Conservation (phyloP, 2,797 vertebrate genomes). For the Gymnodraco acuticeps region DNA sequence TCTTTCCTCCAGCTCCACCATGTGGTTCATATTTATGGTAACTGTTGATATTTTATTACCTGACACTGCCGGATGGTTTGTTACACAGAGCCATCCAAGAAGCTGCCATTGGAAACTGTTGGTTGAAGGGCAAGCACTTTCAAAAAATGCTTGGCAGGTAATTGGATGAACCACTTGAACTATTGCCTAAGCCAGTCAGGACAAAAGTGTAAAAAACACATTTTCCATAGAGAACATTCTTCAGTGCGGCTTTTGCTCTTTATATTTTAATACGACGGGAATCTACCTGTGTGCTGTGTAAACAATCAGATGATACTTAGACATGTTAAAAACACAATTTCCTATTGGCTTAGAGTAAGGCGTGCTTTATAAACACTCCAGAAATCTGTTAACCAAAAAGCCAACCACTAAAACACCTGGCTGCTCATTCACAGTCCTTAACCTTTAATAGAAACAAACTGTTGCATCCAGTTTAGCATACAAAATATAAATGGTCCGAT, state of each 20-base stretch:
- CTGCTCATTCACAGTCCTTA: conserved; percentile 5
- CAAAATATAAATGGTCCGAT: conserved; percentile 19
- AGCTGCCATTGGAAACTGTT: too few relatives aligned
- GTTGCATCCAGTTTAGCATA: conserved; percentile 11
- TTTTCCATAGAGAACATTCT: too few relatives aligned
- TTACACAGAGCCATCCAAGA: too few relatives aligned
- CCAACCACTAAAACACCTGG: conserved; percentile 10
- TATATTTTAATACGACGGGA: too few relatives aligned
- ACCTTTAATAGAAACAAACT: neutral
- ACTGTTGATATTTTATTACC: neutral
- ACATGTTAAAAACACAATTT: neutral
- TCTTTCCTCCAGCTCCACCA: neutral
- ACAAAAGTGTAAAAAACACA: too few relatives aligned
- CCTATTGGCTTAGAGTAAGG: neutral
- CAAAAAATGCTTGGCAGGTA: too few relatives aligned
- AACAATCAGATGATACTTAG: neutral
- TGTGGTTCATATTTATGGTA: neutral
- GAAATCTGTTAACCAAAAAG: conserved; percentile 1
- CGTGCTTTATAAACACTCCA: neutral
- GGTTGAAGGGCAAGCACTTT: too few relatives aligned
- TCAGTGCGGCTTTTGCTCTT: too few relatives aligned
- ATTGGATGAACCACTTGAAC: too few relatives aligned
- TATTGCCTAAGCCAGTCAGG: too few relatives aligned
- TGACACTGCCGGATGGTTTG: too few relatives aligned
- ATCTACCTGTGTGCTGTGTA: too few relatives aligned